Conservation (phyloP, 2,113 vertebrate species). For the Theropithecus gelada region DNA sequence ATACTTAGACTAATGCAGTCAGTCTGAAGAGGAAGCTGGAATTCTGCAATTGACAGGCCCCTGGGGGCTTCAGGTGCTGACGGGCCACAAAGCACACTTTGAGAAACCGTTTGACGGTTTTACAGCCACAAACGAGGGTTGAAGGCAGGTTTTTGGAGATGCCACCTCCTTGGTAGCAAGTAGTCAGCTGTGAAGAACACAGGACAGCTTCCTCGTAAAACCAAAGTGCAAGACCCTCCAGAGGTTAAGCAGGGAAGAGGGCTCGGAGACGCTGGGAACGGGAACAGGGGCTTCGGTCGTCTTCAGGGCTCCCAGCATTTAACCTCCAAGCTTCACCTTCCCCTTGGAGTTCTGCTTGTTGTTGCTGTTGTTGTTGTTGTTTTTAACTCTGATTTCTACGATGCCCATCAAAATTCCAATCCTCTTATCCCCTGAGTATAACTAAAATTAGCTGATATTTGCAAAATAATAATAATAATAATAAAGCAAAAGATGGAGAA, state of each 20-base stretch:
- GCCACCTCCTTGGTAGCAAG: neutral
- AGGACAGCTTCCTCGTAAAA: neutral
- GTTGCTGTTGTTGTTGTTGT: neutral
- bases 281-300: fast-evolving
- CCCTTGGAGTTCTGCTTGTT: too few relatives aligned
- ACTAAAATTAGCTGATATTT: constrained; percentile 1
- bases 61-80: neutral
- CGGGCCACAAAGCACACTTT: neutral
- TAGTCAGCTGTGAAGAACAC: neutral
- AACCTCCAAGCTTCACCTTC: neutral
- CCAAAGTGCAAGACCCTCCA: neutral
- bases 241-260: neutral
- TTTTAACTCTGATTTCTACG: neutral
- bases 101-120: neutral
- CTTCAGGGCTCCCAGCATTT: neutral
- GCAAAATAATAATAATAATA: neutral
- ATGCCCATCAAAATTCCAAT: neutral
- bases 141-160: neutral
- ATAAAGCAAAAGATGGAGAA: neutral
- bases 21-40: neutral
- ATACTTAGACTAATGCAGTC: too few relatives aligned
- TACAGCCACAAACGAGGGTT: neutral
- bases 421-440: neutral
- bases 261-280: neutral
- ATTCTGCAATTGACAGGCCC: neutral